phyloP scores from a whole-genome alignment of 2,113 vertebrate genomes.

The Stegastes partitus region DNA sequence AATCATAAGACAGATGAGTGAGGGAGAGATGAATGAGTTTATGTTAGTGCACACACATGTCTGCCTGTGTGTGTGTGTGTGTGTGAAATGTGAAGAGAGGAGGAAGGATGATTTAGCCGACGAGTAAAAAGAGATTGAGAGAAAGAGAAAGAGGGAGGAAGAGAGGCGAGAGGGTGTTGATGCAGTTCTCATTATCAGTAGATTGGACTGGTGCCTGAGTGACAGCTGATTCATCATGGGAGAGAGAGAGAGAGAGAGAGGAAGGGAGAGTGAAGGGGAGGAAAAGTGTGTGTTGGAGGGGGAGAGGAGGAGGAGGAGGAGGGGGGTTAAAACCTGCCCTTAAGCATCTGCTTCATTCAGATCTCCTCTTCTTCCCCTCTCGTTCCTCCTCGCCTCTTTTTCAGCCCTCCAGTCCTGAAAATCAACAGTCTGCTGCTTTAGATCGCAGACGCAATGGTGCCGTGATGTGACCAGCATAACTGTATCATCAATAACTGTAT shows the following conservation, averaged over 20 bases:
- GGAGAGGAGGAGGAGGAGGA: slow-evolving; percentile 67
- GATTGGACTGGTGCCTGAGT: slow-evolving; percentile 93
- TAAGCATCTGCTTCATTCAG: slow-evolving; percentile 85
- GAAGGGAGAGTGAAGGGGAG: slow-evolving; percentile 81
- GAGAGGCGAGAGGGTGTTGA: slow-evolving; percentile 83
- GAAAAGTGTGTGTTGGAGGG: slow-evolving; percentile 78
- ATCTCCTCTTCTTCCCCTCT: slow-evolving; percentile 64
- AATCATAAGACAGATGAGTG: slow-evolving; percentile 77
- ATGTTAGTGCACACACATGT: slow-evolving; percentile 47
- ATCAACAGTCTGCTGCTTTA: slow-evolving; percentile 61
- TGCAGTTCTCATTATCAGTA: slow-evolving; percentile 96
- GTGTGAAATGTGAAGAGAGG: slow-evolving; percentile 58
- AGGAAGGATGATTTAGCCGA: slow-evolving; percentile 57
- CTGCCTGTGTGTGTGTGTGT: slow-evolving; percentile 3
- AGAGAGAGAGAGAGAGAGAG: slow-evolving; percentile 85
- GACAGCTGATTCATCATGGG: slow-evolving; percentile 96
- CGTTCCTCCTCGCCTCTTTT: slow-evolving; percentile 34
- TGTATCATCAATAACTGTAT: no score
- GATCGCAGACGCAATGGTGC: slow-evolving; percentile 40
- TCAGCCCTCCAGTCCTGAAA: slow-evolving; percentile 48
- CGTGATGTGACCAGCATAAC: slow-evolving; percentile 54
- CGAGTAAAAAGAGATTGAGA: slow-evolving; percentile 57
- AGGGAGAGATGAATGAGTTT: slow-evolving; percentile 73
- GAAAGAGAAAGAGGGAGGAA: slow-evolving; percentile 66
- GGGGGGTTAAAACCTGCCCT: slow-evolving; percentile 76